Evolutionary conservation across 2,113 vertebrate genomes (phyloP).

Genomic region (Sinocyclocheilus maitianheensis): DNA sequence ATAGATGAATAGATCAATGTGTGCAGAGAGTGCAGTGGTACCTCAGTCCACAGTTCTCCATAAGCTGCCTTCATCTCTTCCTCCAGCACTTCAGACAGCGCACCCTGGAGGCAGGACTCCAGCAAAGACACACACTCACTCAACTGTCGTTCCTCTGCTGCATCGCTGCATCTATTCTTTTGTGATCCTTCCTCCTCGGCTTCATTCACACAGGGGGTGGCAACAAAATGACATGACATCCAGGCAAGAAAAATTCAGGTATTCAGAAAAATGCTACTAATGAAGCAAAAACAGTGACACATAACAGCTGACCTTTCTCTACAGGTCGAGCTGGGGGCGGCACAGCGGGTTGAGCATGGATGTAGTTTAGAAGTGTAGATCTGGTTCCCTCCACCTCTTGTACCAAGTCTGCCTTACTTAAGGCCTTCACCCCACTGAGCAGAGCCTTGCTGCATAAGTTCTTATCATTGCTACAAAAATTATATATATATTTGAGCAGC

Average conservation of each 20-base stretch:
- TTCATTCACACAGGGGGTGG: neutral
- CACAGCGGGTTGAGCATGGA: slow-evolving; percentile 39
- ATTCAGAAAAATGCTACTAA: neutral
- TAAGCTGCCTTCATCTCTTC: slow-evolving; percentile 89
- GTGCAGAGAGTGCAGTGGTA: slow-evolving; percentile 56
- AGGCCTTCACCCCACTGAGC: slow-evolving; percentile 86
- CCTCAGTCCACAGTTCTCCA: slow-evolving; percentile 87
- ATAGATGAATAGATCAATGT: neutral
- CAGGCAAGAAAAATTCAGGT: neutral
- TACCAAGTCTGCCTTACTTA: slow-evolving; percentile 85
- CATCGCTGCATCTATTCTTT: neutral
- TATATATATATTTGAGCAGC: neutral
- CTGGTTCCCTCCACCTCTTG: slow-evolving; percentile 70
- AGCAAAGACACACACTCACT: slow-evolving; percentile 73
- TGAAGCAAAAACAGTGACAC: neutral
- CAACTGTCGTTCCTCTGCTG: slow-evolving; percentile 48
- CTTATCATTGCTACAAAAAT: slow-evolving; percentile 84
- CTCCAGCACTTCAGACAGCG: slow-evolving; percentile 85
- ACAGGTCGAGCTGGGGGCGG: slow-evolving; percentile 6
- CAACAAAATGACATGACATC: neutral
- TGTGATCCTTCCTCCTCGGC: neutral
- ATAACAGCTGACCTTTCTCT: slow-evolving; percentile 55
- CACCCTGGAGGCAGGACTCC: slow-evolving; percentile 80
- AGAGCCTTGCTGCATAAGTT: slow-evolving; percentile 92
- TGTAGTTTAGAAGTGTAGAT: slow-evolving; percentile 37